phyloP scores from a whole-genome alignment of 2,113 vertebrate genomes.

The Cebus imitator region DNA sequence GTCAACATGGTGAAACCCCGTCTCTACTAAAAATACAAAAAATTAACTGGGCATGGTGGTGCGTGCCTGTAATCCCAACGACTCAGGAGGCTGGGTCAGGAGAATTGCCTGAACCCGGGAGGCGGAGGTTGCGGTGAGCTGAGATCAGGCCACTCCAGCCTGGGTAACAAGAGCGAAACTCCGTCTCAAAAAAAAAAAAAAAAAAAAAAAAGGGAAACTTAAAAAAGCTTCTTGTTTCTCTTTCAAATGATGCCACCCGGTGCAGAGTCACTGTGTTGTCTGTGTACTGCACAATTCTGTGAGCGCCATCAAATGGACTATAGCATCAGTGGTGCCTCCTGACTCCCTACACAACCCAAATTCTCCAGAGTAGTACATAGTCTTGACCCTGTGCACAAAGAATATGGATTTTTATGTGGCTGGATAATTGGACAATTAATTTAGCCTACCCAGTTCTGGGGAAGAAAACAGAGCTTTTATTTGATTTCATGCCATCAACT shows the following conservation, averaged over 20 bases:
- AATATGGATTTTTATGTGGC: neutral
- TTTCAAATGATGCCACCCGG: neutral
- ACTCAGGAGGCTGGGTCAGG: too few relatives aligned
- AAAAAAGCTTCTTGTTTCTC: neutral
- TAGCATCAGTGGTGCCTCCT: neutral
- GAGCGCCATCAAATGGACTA: neutral
- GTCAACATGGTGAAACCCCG: too few relatives aligned
- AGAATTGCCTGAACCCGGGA: too few relatives aligned
- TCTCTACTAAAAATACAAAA: too few relatives aligned
- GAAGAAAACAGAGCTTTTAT: neutral
- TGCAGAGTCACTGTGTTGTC: neutral
- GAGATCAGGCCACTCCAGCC: too few relatives aligned
- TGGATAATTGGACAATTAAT: neutral
- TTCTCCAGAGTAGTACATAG: neutral
- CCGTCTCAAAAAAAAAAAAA: too few relatives aligned
- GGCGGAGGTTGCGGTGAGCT: too few relatives aligned
- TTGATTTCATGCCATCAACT: slow-evolving; percentile 1
- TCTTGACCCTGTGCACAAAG: neutral
- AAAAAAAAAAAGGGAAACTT: neutral
- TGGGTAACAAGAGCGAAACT: too few relatives aligned
- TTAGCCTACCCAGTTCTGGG: neutral
- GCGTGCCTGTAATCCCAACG: too few relatives aligned
- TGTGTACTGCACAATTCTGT: neutral
- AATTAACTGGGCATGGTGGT: too few relatives aligned
- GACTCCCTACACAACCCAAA: neutral